Percentiles rank a stretch among this genome's conserved stretches.
Conservation (phyloP, 2,797 vertebrate genomes). For the Bryconaethiops microstoma region DNA sequence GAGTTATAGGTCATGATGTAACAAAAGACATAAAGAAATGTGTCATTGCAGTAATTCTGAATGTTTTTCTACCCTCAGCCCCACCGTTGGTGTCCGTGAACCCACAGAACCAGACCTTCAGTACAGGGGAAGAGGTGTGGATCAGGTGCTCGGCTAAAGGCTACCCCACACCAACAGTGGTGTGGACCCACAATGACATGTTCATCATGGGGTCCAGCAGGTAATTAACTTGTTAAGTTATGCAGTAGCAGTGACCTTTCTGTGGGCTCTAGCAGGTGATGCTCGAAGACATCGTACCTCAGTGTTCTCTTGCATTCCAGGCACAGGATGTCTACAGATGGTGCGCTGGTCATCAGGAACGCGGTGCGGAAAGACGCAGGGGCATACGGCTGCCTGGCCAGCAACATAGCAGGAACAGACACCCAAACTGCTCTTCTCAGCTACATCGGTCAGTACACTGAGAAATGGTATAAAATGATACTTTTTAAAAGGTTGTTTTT, state of each 20-base stretch:
- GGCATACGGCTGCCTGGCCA: constrained; percentile 91
- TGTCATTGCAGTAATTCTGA: not conserved
- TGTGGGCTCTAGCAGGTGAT: not conserved
- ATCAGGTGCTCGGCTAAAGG: constrained; percentile 88
- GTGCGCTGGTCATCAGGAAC: constrained; percentile 85
- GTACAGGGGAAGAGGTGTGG: constrained; percentile 82
- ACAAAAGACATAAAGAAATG: not conserved
- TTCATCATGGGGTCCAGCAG: constrained; percentile 88
- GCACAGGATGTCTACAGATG: constrained; percentile 85
- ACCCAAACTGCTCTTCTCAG: constrained; percentile 80
- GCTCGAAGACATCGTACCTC: not conserved
- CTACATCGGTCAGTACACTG: constrained; percentile 82
- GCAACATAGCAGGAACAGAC: constrained; percentile 89
- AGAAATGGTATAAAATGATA: too few species aligned
- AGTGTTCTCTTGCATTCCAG: constrained; percentile 65
- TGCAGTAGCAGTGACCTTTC: not conserved
- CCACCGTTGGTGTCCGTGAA: constrained; percentile 83
- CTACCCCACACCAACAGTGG: constrained; percentile 84
- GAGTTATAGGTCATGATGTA: too few species aligned
- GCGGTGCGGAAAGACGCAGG: constrained; percentile 84
- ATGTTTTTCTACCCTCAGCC: constrained; percentile 71
- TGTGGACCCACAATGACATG: constrained; percentile 92
- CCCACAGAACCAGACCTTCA: constrained; percentile 89
- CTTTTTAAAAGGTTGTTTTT: too few species aligned
- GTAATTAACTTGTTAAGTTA: constrained; percentile 62